These are phyloP conservation scores for Apodemia zela DNA, from an alignment of 2,888 invertebrate species.

Conservation along the genomic window DNA sequence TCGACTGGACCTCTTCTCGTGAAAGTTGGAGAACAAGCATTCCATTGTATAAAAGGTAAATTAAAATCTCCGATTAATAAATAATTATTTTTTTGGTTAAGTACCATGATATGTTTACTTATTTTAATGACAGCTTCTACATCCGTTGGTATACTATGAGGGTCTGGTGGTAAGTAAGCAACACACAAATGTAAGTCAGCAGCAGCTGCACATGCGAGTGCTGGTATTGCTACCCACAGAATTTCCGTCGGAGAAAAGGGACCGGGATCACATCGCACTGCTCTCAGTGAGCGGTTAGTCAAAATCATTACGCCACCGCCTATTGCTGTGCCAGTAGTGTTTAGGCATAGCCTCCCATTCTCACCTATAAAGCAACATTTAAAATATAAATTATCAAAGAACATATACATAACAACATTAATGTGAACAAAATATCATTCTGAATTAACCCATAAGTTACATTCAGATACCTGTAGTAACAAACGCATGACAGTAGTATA, in stretches of 20 bases:
- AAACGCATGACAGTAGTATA: no score
- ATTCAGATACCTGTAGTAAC: no score
- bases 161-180: neutral
- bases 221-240: neutral
- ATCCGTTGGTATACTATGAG: neutral
- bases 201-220: neutral
- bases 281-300: neutral
- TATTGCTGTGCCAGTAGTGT: neutral
- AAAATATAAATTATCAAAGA: no score
- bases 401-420: no score
- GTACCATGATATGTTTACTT: neutral
- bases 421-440: no score
- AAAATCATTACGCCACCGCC: neutral
- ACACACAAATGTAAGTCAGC: neutral
- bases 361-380: no score
- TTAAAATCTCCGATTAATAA: no score
- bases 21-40: neutral
- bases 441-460: no score
- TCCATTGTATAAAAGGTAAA: neutral
- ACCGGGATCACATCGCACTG: neutral
- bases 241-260: neutral
- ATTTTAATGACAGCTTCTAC: neutral
- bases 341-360: neutral
- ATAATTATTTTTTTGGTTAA: neutral
- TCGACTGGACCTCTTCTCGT: slow-evolving; percentile 1